A percentile compares a stretch with the other conserved stretches of the same genome.
Conservation (phyloP, 2,888 invertebrate species). For the Scaptomyza reducta region DNA sequence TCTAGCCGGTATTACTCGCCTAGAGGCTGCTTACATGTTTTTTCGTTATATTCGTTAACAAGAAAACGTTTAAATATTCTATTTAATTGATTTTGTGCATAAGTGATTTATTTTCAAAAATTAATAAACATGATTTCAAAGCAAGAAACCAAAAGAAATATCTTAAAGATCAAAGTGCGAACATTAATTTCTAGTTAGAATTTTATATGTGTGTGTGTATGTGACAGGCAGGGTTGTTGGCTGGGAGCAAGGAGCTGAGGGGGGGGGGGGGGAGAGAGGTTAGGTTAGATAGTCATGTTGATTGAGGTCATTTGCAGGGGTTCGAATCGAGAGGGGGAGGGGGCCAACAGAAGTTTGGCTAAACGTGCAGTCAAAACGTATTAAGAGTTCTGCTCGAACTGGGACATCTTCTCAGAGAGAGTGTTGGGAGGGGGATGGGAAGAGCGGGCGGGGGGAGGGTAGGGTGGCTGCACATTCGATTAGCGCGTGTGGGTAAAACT, state of each 20-base stretch:
- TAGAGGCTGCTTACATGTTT: too few relatives aligned
- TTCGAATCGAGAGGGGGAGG: not conserved
- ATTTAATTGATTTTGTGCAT: too few relatives aligned
- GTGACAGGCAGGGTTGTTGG: not conserved
- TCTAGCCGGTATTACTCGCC: too few relatives aligned
- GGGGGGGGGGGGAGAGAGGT: not conserved
- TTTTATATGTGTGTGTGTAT: not conserved
- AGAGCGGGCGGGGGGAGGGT: not conserved
- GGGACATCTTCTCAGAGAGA: conserved; percentile 37
- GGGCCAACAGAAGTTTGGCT: conserved; percentile 1
- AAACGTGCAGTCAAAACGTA: conserved; percentile 74
- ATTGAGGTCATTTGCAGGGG: conserved; percentile 81
- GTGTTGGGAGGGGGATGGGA: not conserved
- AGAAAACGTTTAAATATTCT: too few relatives aligned
- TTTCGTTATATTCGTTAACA: too few relatives aligned
- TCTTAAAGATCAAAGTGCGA: conserved; percentile 1
- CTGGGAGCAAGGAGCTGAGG: too few relatives aligned
- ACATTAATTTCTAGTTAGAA: conserved; percentile 1
- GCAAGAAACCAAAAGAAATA: not conserved
- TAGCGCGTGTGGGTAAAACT: conserved; percentile 65
- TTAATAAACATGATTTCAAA: too few relatives aligned
- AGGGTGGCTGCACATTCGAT: conserved; percentile 58
- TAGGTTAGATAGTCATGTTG: conserved; percentile 60
- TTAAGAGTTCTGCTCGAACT: conserved; percentile 63
- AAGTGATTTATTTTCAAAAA: too few relatives aligned